Percentiles rank a stretch among this genome's conserved stretches.
Evolutionary conservation across 2,797 vertebrate genomes (phyloP).

Genomic region (Squalus acanthias): DNA sequence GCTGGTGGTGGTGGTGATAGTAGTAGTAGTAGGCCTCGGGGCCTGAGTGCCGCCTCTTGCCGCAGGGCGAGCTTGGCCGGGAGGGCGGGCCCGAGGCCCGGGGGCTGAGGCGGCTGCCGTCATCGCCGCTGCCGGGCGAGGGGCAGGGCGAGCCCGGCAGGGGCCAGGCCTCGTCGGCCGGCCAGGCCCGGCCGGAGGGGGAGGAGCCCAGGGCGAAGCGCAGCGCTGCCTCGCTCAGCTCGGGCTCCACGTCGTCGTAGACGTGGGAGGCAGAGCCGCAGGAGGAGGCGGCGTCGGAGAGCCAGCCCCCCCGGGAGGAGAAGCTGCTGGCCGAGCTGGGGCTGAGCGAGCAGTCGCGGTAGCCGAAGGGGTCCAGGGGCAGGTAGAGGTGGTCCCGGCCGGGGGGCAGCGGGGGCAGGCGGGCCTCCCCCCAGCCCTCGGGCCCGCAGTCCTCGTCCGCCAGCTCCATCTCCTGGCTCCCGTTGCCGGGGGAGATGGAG

Average conservation of each 20-base stretch:
- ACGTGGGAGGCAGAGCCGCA: constrained; percentile 72
- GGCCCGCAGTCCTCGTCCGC: constrained; percentile 51
- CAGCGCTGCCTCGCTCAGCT: constrained; percentile 71
- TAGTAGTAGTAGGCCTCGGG: constrained; percentile 46
- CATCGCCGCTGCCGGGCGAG: constrained; percentile 40
- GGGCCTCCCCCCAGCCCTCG: constrained; percentile 61
- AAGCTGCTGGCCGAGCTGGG: constrained; percentile 83
- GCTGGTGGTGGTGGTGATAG: background rate
- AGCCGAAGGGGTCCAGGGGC: constrained; percentile 73
- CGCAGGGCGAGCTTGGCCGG: constrained; percentile 76
- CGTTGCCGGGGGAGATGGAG: constrained; percentile 79
- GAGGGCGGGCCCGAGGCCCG: constrained; percentile 59
- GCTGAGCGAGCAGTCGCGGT: constrained; percentile 80
- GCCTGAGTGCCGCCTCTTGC: constrained; percentile 77
- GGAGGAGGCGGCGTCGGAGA: constrained; percentile 77
- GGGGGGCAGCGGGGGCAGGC: constrained; percentile 33
- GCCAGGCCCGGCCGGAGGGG: constrained; percentile 52
- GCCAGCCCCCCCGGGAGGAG: constrained; percentile 74
- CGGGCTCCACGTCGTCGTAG: constrained; percentile 75
- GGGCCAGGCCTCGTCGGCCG: constrained; percentile 54
- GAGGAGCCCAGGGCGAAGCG: constrained; percentile 65
- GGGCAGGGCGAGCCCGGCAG: constrained; percentile 51
- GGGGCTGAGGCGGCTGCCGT: constrained; percentile 53
- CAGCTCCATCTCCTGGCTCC: constrained; percentile 43
- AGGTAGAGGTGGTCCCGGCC: constrained; percentile 72